These are phyloP conservation scores for Forbesichthys agassizii DNA, from an alignment of 2,113 vertebrate genomes.

Conservation along the genomic window DNA sequence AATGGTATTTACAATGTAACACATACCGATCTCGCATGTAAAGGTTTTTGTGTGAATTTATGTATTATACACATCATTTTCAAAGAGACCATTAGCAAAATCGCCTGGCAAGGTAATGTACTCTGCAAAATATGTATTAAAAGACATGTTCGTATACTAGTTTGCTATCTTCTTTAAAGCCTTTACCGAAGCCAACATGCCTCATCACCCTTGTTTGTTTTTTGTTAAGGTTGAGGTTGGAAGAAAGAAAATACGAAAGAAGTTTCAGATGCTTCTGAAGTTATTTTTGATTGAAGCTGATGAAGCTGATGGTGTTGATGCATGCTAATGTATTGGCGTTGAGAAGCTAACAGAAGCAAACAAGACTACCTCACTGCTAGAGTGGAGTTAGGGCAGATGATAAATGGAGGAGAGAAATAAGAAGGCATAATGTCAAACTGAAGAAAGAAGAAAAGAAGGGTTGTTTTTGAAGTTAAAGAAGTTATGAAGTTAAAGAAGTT, in stretches of 20 bases:
- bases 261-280: conserved; percentile 88
- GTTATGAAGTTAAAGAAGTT: conserved; percentile 94
- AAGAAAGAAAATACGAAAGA: conserved; percentile 99
- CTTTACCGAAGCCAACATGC: conserved; percentile 55
- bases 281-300: conserved; percentile 97
- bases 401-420: conserved; percentile 91
- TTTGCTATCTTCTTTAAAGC: conserved; percentile 22
- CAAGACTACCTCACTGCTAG: too few relatives aligned
- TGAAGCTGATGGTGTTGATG: conserved; percentile 98
- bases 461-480: conserved; percentile 99
- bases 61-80: too few relatives aligned
- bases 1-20: too few relatives aligned
- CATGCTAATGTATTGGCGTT: conserved; percentile 89
- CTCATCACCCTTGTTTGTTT: conserved; percentile 98
- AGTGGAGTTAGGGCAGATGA: too few relatives aligned
- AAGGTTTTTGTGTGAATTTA: too few relatives aligned
- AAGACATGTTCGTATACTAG: too few relatives aligned
- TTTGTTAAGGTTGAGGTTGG: conserved; percentile 98
- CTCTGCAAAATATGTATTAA: too few relatives aligned
- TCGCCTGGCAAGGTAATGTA: too few relatives aligned
- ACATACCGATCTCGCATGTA: too few relatives aligned
- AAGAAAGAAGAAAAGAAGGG: conserved; percentile 99
- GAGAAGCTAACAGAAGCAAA: too few relatives aligned
- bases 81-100: too few relatives aligned
- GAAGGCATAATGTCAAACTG: conserved; percentile 93